Conservation (phyloP, 2,113 vertebrate species). For the Lichenostomus cassidix region DNA sequence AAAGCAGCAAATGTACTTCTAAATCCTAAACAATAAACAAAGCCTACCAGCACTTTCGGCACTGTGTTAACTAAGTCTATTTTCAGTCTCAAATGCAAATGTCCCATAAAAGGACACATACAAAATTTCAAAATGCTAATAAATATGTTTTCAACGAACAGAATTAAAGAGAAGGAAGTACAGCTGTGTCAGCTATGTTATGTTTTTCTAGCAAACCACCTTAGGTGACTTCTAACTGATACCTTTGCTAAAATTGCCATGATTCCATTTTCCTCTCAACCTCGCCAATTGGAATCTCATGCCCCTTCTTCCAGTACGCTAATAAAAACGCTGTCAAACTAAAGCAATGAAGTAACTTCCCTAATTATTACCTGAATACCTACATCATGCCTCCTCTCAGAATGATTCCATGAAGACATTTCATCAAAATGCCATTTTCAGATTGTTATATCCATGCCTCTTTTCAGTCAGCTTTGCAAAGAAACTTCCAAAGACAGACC, state of each 20-base stretch:
- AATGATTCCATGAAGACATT: not conserved
- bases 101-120: not conserved
- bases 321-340: not conserved
- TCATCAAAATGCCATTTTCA: not conserved
- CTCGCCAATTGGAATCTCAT: not conserved
- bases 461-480: not conserved
- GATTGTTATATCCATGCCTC: not conserved
- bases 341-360: not conserved
- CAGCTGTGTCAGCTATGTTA: not conserved
- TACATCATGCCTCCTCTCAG: not conserved
- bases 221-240: not conserved
- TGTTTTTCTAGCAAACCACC: not conserved
- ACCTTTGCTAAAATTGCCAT: not conserved
- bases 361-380: not conserved
- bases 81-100: not conserved
- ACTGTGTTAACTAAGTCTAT: not conserved
- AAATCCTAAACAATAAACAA: not conserved
- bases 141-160: not conserved
- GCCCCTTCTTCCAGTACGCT: not conserved
- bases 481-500: not conserved
- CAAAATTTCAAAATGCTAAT: not conserved
- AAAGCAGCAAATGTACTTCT: not conserved
- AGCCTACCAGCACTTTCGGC: not conserved
- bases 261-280: not conserved
- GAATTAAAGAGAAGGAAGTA: not conserved